phyloP scores from a whole-genome alignment of 2,113 vertebrate species.

The crab-eating macaque (Macaca fascicularis) region T2T-MFA8v1.1 NC_088375.1:176263501-176264000 shows the following conservation, averaged over 20 bases:
- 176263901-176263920: neutral
- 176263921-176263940: neutral
- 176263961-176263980: neutral
- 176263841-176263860: neutral
- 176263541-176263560: neutral
- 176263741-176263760: neutral
- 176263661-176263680: neutral
- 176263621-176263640: neutral
- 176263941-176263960: neutral
- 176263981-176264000: neutral
- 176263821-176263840: neutral
- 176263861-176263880: neutral
- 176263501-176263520: neutral
- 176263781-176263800: neutral
- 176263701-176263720: neutral
- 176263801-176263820: neutral
- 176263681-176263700: neutral
- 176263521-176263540: neutral
- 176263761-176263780: too few relatives aligned
- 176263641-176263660: neutral
- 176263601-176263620: neutral
- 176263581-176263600: neutral
- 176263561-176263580: neutral
- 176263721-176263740: neutral
- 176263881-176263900: neutral